Evolutionary conservation across 2,113 vertebrate species (phyloP), one percentile per base, ranked within the genome.

Genomic region (Ceyx melanurus): DNA sequence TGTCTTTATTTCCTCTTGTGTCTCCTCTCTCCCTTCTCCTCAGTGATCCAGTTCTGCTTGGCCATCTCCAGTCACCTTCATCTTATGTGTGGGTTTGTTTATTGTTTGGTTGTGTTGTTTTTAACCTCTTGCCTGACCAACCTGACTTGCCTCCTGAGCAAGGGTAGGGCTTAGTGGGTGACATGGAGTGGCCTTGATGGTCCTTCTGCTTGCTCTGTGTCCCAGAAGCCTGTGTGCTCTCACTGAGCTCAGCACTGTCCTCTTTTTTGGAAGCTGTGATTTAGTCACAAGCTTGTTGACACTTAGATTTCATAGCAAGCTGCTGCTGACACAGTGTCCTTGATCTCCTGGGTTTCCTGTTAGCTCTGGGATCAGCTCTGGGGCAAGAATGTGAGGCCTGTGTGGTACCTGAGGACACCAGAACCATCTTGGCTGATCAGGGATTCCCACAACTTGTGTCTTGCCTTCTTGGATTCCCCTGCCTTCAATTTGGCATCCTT

Each of bases 221-320:
- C 2, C 5, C 17, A 51, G 56, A 58, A 22, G 29, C 2, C 1
- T 2, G 0, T 22, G 0, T 31, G 28, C 5, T 60, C n/a, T 68
- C 35, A 5, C 19, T 40, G 4, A 40, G 15, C 50, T 45, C 22
- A 2, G 15, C 0, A 2, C 26, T n/a, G 26, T 17, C 28, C 42
- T 25, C 7, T 25, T 67, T 54, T 70, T 46, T 18, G 40, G 71
- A 70, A 53, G 26, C 0, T 22, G 16, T 23, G 45, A 4, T 14
- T 35, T 23, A 10, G 4, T 1, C 29, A 4, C 2, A 11, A 35
- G 40, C 28, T n/a, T 35, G 14, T 23, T 25, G 53, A 28, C 51
- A 29, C n/a, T 73, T 13, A 37, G 72, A 21, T 65, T 67, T 72
- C 19, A 17, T 25, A 12, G 3, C 1, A 6, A 48, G 60, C n/a